phyloP scores from a whole-genome alignment of 2,113 vertebrate genomes.

The Bettongia penicillata region DNA sequence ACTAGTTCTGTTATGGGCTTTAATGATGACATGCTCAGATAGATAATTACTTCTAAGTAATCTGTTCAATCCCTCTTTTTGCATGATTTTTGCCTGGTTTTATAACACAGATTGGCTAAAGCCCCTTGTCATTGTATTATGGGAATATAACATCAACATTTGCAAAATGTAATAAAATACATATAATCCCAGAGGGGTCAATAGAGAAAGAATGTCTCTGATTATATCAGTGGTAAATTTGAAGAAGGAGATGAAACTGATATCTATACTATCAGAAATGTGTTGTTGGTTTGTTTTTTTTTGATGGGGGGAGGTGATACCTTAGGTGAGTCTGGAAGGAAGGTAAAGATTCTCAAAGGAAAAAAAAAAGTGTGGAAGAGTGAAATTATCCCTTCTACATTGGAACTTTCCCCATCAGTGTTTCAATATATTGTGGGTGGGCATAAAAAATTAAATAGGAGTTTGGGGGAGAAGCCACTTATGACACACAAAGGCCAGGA shows the following conservation, averaged over 20 bases:
- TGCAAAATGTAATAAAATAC: neutral
- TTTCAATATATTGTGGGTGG: too few species aligned
- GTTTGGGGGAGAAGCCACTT: too few species aligned
- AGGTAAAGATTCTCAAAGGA: neutral
- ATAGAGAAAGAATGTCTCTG: neutral
- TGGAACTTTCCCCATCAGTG: too few species aligned
- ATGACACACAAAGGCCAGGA: too few species aligned
- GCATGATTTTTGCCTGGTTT: neutral
- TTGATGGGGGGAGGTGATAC: neutral
- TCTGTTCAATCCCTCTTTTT: neutral
- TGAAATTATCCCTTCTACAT: neutral
- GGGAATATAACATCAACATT: neutral
- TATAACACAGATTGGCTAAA: neutral
- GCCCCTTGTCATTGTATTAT: neutral
- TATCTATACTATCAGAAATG: neutral
- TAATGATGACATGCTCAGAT: neutral
- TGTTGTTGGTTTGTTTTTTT: neutral
- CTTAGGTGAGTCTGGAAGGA: neutral
- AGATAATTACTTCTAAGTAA: neutral
- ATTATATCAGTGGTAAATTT: neutral
- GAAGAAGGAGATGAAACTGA: neutral
- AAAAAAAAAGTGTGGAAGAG: neutral
- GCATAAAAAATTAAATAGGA: too few species aligned
- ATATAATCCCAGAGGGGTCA: neutral
- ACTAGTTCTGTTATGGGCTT: neutral